Base-by-base conservation (phyloP, 2,888 invertebrate species). In the Epistrophella euchroma region DNA sequence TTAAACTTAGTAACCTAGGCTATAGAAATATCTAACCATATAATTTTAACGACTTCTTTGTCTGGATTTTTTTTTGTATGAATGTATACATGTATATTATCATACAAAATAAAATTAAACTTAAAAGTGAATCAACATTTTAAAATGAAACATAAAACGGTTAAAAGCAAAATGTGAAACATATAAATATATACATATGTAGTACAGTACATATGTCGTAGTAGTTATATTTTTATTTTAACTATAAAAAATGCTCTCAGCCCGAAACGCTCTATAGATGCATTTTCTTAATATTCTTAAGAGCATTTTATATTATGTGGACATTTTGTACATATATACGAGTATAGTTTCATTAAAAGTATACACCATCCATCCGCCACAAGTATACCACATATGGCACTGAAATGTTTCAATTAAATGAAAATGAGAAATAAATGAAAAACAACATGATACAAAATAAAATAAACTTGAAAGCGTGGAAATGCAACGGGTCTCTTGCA, bases 271-370 rank as follows among this genome's bases (percentile, higher is more conserved):
- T 19, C 7, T 40, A 13, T 62, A 19, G 28, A 37, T 50, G 40
- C 62, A 73, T 17, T 73, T 73, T 50, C 62, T 62, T 62, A 73
- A 73, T 73, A 52, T 52, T 35, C 62, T 22, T 73, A 73, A 73
- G 62, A 37, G 62, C 60, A 73, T 55, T n/a, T 32, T 10, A 52
- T 52, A 52, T 10, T 9, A 32, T 2, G 10, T 56, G 10, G 19
- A 15, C 2, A 28, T 28, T 4, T 28, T 28, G 40, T 40, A 4
- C 2, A 4, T 13, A 40, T 4, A 17, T 40, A 11, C 1, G 11
- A 2, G n/a, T 47, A 17, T 28, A 62, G 62, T 73, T 62, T 62
- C 47, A 73, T 73, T 73, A 73, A 60, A 62, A 47, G n/a, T 58
- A 58, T 32, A 19, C 45, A 22, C 45, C 15, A 37, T 22, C 60